Evolutionary conservation across 1,140 invertebrate genomes (phyloP).

Genomic region (Aphelinus certus): DNA sequence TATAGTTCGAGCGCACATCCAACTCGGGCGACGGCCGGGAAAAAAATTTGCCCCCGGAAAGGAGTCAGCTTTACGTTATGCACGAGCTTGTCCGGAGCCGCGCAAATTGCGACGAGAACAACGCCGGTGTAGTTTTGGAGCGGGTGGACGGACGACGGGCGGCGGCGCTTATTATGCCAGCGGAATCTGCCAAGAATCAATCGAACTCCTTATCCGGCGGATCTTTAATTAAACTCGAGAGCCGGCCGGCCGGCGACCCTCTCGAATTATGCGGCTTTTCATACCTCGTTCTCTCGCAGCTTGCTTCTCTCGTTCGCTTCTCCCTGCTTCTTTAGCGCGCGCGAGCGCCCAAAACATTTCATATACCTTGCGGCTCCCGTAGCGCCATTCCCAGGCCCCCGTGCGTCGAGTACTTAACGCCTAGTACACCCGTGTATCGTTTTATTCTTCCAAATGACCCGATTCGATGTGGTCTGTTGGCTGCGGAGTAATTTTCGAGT

Average conservation of each 20-base stretch:
- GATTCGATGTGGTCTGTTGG: too few relatives aligned
- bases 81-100: not conserved
- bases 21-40: too few relatives aligned
- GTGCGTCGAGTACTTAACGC: too few relatives aligned
- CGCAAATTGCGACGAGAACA: not conserved
- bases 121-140: not conserved
- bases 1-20: too few relatives aligned
- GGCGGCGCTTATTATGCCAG: constrained; percentile 7
- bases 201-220: constrained; percentile 30
- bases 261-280: constrained; percentile 22
- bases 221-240: constrained; percentile 35
- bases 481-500: too few relatives aligned
- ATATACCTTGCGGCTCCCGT: too few relatives aligned
- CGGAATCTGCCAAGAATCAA: constrained; percentile 27
- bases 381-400: too few relatives aligned
- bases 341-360: too few relatives aligned
- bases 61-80: constrained; percentile 6
- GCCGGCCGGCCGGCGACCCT: not conserved
- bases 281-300: not conserved
- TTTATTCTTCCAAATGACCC: too few relatives aligned
- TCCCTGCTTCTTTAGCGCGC: too few relatives aligned
- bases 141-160: constrained; percentile 32
- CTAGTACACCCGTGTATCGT: too few relatives aligned
- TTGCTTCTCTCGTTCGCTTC: not conserved
- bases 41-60: not conserved